These are phyloP conservation scores for Drosophila nebulosa DNA, from an alignment of 1,140 invertebrate genomes.

Conservation along the genomic window DNA sequence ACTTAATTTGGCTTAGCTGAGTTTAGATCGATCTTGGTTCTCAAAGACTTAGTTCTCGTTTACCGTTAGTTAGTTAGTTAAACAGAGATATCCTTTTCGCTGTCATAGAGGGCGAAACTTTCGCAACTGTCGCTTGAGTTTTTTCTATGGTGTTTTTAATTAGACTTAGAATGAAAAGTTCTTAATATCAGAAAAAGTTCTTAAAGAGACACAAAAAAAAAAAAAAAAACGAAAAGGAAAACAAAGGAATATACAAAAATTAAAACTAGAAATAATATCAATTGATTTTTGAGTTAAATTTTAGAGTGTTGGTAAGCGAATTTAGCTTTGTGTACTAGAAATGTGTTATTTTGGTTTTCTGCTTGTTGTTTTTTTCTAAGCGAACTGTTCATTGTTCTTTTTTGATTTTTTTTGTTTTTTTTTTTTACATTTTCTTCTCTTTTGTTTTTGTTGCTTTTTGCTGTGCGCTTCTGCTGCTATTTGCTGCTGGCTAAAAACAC, in stretches of 20 bases:
- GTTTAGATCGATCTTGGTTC: slow-evolving; percentile 58
- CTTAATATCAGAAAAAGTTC: slow-evolving; percentile 24
- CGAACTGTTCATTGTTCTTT: slow-evolving; percentile 27
- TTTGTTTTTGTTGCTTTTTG: slow-evolving; percentile 5
- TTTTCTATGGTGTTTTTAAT: slow-evolving; percentile 20
- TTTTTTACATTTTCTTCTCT: slow-evolving; percentile 49
- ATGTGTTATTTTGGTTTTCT: neutral
- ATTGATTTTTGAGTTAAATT: neutral
- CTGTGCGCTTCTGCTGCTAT: slow-evolving; percentile 38
- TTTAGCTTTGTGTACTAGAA: neutral
- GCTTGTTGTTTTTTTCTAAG: slow-evolving; percentile 34
- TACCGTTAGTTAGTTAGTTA: too few species aligned
- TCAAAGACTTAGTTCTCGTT: slow-evolving; percentile 57
- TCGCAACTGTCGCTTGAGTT: slow-evolving; percentile 62
- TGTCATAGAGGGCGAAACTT: slow-evolving; percentile 51
- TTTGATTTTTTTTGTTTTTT: slow-evolving; percentile 43
- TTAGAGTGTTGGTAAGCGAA: neutral
- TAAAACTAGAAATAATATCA: slow-evolving; percentile 21
- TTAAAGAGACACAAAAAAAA: slow-evolving; percentile 14
- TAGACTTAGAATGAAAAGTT: slow-evolving; percentile 37
- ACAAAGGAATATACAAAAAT: neutral
- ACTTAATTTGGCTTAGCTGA: slow-evolving; percentile 11
- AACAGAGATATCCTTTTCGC: slow-evolving; percentile 15
- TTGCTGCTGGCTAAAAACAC: slow-evolving; percentile 53
- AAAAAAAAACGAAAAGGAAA: slow-evolving; percentile 8